Conservation (phyloP, 2,888 invertebrate species). For the Trichopria drosophilae region DNA sequence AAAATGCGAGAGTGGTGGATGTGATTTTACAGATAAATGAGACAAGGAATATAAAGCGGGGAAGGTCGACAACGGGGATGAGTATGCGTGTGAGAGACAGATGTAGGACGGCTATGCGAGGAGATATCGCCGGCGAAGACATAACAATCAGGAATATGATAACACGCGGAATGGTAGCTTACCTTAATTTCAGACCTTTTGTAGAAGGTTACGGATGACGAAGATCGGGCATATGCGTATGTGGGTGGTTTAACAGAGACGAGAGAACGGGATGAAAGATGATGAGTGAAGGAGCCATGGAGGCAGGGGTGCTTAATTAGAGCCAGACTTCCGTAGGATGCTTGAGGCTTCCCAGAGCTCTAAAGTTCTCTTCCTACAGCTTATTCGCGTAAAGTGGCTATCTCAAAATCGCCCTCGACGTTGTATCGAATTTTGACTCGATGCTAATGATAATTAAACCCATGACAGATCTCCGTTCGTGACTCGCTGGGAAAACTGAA, state of each 20-base stretch:
- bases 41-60: neutral
- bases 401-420: slow-evolving; percentile 49
- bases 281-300: slow-evolving; percentile 53
- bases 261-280: slow-evolving; percentile 48
- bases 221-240: slow-evolving; percentile 17
- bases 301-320: slow-evolving; percentile 56
- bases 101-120: no score
- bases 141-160: slow-evolving; percentile 57
- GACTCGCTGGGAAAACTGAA: no score
- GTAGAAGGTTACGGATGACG: slow-evolving; percentile 37
- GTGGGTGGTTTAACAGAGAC: slow-evolving; percentile 19
- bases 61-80: neutral
- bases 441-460: no score
- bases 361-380: slow-evolving; percentile 53
- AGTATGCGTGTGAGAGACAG: neutral
- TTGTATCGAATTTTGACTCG: slow-evolving; percentile 41
- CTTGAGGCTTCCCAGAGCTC: slow-evolving; percentile 54
- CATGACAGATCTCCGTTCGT: no score
- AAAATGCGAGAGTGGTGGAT: slow-evolving; percentile 5
- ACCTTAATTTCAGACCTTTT: slow-evolving; percentile 48
- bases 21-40: no score
- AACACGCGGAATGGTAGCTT: slow-evolving; percentile 51
- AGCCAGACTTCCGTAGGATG: slow-evolving; percentile 58
- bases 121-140: slow-evolving; percentile 18
- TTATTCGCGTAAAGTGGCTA: slow-evolving; percentile 56